A percentile compares a stretch with the other conserved stretches of the same genome.
Evolutionary conservation across 2,113 vertebrate genomes (phyloP).

Genomic region (Nannospalax galili): DNA sequence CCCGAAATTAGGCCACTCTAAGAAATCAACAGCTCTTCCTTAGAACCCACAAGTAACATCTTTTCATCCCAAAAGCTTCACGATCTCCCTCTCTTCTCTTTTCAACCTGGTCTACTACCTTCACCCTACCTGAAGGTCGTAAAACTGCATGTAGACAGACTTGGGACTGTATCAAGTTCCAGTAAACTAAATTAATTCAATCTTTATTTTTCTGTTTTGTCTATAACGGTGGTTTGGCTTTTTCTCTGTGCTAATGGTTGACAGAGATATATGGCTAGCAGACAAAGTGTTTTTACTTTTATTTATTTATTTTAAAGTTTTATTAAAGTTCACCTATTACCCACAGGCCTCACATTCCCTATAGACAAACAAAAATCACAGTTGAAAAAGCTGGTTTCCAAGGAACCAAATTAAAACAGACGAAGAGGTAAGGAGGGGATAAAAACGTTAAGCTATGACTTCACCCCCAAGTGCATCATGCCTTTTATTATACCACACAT

Average conservation of each 20-base stretch:
- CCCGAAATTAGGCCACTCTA: neutral
- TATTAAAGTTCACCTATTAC: conserved; percentile 73
- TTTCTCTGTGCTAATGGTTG: neutral
- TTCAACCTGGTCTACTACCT: neutral
- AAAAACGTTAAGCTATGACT: conserved; percentile 20
- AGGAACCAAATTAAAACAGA: conserved; percentile 74
- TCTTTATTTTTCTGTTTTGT: neutral
- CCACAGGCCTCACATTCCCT: conserved; percentile 52
- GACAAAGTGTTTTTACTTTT: conserved; percentile 12
- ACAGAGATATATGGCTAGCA: neutral
- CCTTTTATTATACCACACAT: neutral
- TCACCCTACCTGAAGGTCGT: neutral
- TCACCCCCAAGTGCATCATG: neutral
- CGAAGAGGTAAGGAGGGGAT: conserved; percentile 21
- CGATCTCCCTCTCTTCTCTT: neutral
- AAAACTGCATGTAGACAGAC: neutral
- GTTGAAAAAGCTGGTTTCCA: conserved; percentile 51
- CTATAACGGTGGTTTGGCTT: neutral
- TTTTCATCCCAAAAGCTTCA: neutral
- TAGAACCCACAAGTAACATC: neutral
- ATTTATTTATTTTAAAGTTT: conserved; percentile 69
- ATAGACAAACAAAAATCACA: conserved; percentile 64
- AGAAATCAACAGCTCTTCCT: neutral
- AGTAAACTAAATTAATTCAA: conserved; percentile 18
- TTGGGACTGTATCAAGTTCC: neutral